Conservation (phyloP, 2,113 vertebrate genomes). For the Brachirus orientalis region DNA sequence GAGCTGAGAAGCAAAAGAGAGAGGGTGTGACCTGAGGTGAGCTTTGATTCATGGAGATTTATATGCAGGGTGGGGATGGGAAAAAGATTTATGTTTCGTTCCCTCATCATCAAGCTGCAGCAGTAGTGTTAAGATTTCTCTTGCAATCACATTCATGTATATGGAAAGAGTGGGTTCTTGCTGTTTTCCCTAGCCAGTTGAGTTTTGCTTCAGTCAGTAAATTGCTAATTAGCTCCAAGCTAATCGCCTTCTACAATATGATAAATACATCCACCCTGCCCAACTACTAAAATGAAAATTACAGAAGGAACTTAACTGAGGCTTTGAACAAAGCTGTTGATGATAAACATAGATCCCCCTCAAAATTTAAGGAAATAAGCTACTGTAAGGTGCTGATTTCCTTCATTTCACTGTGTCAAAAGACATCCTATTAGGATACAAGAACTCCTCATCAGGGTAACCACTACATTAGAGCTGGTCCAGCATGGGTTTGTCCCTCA, state of each 20-base stretch:
- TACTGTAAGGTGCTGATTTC: background rate
- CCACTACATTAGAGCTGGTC: slow-evolving; percentile 47
- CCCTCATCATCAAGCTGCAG: slow-evolving; percentile 25
- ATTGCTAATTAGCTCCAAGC: slow-evolving; percentile 59
- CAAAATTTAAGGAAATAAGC: background rate
- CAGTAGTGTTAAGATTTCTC: slow-evolving; percentile 16
- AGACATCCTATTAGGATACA: slow-evolving; percentile 10
- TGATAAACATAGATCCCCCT: background rate
- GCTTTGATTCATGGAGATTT: slow-evolving; percentile 50
- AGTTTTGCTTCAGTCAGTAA: slow-evolving; percentile 66
- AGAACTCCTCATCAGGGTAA: slow-evolving; percentile 40
- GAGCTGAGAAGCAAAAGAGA: slow-evolving; percentile 4
- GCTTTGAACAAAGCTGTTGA: background rate
- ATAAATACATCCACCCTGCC: slow-evolving; percentile 40
- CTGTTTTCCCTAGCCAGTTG: slow-evolving; percentile 24
- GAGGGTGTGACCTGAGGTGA: slow-evolving; percentile 1
- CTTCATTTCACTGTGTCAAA: background rate
- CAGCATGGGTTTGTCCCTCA: slow-evolving; percentile 34
- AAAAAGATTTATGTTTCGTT: slow-evolving; percentile 51
- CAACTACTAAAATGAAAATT: background rate
- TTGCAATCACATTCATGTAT: slow-evolving; percentile 14
- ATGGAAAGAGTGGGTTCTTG: slow-evolving; percentile 34
- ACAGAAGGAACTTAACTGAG: background rate
- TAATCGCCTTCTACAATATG: slow-evolving; percentile 46
- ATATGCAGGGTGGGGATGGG: slow-evolving; percentile 37